Evolutionary conservation across 2,797 vertebrate genomes (phyloP), one percentile per base, ranked within the genome.

Genomic region (Pelodytes ibericus): DNA sequence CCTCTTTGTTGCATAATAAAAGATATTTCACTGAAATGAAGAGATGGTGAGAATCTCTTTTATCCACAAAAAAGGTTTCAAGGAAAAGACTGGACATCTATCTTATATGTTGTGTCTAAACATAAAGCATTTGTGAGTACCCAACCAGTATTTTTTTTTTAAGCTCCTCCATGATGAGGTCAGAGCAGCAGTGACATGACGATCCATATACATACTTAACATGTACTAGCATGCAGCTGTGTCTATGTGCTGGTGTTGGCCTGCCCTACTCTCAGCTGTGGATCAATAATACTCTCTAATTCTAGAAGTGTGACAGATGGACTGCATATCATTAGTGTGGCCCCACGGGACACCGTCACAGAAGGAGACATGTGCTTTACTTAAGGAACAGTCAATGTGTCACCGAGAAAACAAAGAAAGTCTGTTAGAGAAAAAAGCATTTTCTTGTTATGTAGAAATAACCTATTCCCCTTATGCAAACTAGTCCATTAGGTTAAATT

Each of bases 211-310:
- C 73, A 20, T 22, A 53, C 44, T 8, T 30, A 56, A 74, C 63
- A 58, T 56, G 41, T 56, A 56, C 11, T 49, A 58, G 31, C 20
- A 39, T 60, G 51, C 77, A 79, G 64, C 71, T 79, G 64, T 20
- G 26, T 2, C 58, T n/a, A 29, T 36, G 20, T 31, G 18, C 24
- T 31, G 41, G 22, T 10, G 16, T 39, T 24, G 7, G 6, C 58
- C 18, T 25, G 27, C n/a, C 65, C 27, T 69, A 44, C 20, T 26
- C 47, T 25, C 36, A 26, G 44, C 44, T 24, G n/a, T 31, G 53
- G 47, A 79, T 79, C 77, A 74, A 73, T 79, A 25, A 25, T 2
- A 66, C 22, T 25, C 62, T 58, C 56, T 33, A 59, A 31, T 70
- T 30, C 15, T 62, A 70, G 16, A 13, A 56, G 41, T 41, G 57